These are phyloP conservation scores for Capitulum mitella DNA, from an alignment of 2,888 invertebrate genomes.

Conservation along the genomic window DNA sequence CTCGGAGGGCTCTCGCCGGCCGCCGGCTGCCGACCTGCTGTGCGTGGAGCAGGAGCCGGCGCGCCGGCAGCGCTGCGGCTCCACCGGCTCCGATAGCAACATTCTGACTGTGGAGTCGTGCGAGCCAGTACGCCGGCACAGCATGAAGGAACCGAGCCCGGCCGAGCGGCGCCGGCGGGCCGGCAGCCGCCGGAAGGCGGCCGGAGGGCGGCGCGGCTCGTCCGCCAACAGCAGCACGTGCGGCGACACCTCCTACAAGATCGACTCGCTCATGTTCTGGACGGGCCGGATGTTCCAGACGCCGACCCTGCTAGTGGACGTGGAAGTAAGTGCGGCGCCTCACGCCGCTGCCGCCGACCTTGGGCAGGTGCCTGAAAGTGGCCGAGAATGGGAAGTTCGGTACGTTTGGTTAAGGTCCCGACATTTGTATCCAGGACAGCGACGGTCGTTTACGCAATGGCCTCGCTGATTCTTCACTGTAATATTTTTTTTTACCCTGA, in stretches of 20 bases:
- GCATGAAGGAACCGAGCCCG: not conserved
- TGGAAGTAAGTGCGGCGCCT: conserved; percentile 15
- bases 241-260: not conserved
- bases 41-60: not conserved
- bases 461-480: too few relatives aligned
- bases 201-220: conserved; percentile 1
- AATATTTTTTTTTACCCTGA: too few relatives aligned
- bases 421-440: too few relatives aligned
- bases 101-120: not conserved
- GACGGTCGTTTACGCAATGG: too few relatives aligned
- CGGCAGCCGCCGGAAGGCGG: not conserved
- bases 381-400: too few relatives aligned
- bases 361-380: too few relatives aligned
- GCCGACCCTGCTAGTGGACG: not conserved
- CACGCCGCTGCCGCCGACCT: too few relatives aligned
- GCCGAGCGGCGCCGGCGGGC: not conserved
- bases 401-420: too few relatives aligned
- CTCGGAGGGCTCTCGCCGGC: not conserved
- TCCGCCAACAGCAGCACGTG: not conserved
- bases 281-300: conserved; percentile 17
- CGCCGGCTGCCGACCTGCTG: not conserved
- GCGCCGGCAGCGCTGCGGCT: not conserved
- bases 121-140: not conserved
- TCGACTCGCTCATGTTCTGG: conserved; percentile 16
- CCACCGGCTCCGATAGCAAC: not conserved